Evolutionary conservation across 2,113 vertebrate species (phyloP).

Genomic region (Numida meleagris): DNA sequence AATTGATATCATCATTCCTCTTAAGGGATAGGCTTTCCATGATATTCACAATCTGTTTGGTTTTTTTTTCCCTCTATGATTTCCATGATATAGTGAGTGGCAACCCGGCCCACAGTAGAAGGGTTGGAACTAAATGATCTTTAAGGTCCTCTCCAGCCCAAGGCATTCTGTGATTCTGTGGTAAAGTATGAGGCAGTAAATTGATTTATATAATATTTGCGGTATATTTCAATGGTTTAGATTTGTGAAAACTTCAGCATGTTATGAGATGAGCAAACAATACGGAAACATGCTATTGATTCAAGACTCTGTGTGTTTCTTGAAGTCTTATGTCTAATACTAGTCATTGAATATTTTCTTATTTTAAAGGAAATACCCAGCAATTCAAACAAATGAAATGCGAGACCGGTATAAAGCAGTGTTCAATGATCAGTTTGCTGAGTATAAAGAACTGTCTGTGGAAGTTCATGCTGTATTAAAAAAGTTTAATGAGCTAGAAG

Average conservation of each 20-base stretch:
- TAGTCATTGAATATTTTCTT: not conserved
- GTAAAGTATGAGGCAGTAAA: not conserved
- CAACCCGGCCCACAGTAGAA: not conserved
- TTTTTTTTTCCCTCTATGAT: not conserved
- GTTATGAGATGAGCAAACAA: not conserved
- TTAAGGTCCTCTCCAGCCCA: not conserved
- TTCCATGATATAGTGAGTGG: not conserved
- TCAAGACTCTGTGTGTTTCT: not conserved
- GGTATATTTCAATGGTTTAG: not conserved
- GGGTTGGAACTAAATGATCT: not conserved
- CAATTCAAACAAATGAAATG: conserved; percentile 87
- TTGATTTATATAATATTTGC: not conserved
- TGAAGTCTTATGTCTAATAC: not conserved
- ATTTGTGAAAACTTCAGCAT: not conserved
- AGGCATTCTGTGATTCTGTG: not conserved
- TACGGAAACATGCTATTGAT: not conserved
- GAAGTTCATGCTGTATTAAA: conserved; percentile 87
- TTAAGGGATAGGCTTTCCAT: not conserved
- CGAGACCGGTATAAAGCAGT: conserved; percentile 93
- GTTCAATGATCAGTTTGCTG: conserved; percentile 95
- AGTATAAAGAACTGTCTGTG: conserved; percentile 91
- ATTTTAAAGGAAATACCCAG: conserved; percentile 87
- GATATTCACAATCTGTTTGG: not conserved
- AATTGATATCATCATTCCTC: not conserved
- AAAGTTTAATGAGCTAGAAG: conserved; percentile 89